Percentiles rank a stretch among this genome's conserved stretches.
Evolutionary conservation across 2,888 invertebrate species (phyloP).

Genomic region (Drosophila algonquin): DNA sequence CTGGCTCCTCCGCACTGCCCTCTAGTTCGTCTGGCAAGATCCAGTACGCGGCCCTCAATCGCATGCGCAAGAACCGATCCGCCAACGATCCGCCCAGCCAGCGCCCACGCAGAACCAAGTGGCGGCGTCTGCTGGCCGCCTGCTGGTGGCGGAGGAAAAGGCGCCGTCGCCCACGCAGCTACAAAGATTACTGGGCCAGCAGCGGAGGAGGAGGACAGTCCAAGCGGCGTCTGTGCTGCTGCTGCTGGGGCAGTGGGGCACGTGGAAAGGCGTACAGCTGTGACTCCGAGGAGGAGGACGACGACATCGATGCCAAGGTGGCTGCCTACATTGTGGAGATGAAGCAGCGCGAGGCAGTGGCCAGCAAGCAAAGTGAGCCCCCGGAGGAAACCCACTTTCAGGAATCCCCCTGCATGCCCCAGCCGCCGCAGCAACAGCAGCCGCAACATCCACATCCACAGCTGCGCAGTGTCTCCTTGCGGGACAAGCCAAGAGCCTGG

Average conservation of each 20-base stretch:
- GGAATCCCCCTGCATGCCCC: conserved; percentile 20
- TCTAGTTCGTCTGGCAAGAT: conserved; percentile 60
- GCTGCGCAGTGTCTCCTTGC: not conserved
- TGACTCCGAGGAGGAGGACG: conserved; percentile 75
- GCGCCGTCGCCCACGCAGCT: conserved; percentile 45
- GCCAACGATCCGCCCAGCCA: conserved; percentile 22
- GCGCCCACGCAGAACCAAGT: conserved; percentile 27
- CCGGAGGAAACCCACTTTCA: conserved; percentile 13
- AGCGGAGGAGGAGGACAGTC: not conserved
- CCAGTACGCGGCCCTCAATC: conserved; percentile 80
- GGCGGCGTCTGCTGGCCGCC: conserved; percentile 40
- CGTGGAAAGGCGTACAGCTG: conserved; percentile 53
- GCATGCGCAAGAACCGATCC: conserved; percentile 61
- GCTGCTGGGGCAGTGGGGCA: conserved; percentile 18
- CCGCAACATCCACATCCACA: too few species aligned
- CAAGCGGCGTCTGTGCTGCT: conserved; percentile 35
- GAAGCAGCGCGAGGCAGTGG: conserved; percentile 65
- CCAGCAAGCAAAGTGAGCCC: conserved; percentile 63
- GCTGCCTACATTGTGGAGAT: conserved; percentile 80
- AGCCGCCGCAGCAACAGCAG: conserved; percentile 23
- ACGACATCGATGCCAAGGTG: conserved; percentile 82
- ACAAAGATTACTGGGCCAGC: conserved; percentile 53
- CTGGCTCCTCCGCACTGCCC: conserved; percentile 22
- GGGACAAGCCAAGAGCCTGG: conserved; percentile 73
- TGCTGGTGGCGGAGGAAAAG: conserved; percentile 29